Evolutionary conservation across 2,888 invertebrate species (phyloP), one percentile per base, ranked within the genome.

Genomic region (Escarpia spicata): DNA sequence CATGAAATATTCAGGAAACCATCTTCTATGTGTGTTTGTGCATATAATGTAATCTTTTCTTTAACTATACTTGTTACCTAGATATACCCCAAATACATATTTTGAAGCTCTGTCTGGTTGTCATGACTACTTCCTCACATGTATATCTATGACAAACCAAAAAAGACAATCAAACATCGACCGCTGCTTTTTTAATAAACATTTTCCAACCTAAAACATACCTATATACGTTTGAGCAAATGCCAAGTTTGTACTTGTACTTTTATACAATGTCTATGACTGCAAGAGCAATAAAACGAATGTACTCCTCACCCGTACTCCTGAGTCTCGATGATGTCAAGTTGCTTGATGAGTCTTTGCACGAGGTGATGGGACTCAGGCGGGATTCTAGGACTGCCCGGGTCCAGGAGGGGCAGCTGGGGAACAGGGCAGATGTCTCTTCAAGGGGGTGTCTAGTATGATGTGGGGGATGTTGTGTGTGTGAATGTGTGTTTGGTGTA

Each of bases 281-380:
- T 19, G 75, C 6, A 26, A 19, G 19, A 26, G 2, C 2, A 26
- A 19, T 26, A 75, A 3, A 6, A 91, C 0, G 91, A 52, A 91
- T 43, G 15, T 26, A 10, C 19, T n/a, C 12, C 92, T 58, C 90
- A 92, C 92, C 92, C 92, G 37, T 91, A 91, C 37, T 90, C 31
- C 91, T 90, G 58, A 6, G 37, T 43, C 91, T 93, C 93, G n/a
- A 93, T 92, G 89, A 96, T 96, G 95, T 98, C 98, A 95, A 98
- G 97, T 2, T 97, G 97, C 93, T 97, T 97, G 43, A 98, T 97
- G 93, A 98, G 97, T 94, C 97, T 97, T 0, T 97, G 95, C 0
- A 97, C 97, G 97, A 98, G 96, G 92, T 97, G 97, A 95, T 98
- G 97, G 96, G 98, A 97, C 90, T 97, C 97, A 0, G 96, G 96